Conservation (phyloP, 2,113 vertebrate genomes). For the Macaca mulatta region DNA sequence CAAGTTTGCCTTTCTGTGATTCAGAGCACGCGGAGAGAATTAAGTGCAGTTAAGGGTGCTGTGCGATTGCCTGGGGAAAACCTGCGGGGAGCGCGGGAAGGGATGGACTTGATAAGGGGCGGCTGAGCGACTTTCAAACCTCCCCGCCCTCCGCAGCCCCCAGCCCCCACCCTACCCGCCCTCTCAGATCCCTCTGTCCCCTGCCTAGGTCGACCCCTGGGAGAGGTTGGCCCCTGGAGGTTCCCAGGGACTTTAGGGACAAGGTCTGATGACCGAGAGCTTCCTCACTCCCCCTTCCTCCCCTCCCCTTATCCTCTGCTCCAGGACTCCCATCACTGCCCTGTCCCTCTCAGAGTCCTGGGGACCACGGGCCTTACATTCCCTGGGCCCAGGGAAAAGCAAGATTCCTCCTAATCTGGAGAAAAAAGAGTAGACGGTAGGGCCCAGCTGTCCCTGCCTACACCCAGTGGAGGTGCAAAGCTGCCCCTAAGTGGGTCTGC, state of each 20-base stretch:
- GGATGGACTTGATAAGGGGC: neutral
- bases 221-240: too few relatives aligned
- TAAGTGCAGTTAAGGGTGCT: neutral
- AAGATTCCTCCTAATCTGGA: neutral
- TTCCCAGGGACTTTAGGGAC: neutral
- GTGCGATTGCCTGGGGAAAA: slow-evolving; percentile 22
- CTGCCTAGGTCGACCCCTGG: neutral
- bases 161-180: too few relatives aligned
- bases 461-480: neutral
- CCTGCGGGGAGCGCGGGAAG: neutral
- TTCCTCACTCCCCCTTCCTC: too few relatives aligned
- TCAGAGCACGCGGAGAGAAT: neutral
- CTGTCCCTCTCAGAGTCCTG: neutral
- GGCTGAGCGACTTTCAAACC: neutral
- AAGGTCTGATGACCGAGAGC: neutral
- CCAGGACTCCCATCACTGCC: neutral
- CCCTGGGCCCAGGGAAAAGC: neutral
- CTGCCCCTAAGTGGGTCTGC: neutral
- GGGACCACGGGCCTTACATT: too few relatives aligned
- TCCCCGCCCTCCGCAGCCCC: rapidly evolving
- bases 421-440: neutral
- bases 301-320: rapidly evolving
- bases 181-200: neutral
- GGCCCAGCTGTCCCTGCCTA: neutral
- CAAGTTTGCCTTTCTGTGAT: neutral